phyloP scores from a whole-genome alignment of 2,113 vertebrate genomes.

The Phasianus colchicus region DNA sequence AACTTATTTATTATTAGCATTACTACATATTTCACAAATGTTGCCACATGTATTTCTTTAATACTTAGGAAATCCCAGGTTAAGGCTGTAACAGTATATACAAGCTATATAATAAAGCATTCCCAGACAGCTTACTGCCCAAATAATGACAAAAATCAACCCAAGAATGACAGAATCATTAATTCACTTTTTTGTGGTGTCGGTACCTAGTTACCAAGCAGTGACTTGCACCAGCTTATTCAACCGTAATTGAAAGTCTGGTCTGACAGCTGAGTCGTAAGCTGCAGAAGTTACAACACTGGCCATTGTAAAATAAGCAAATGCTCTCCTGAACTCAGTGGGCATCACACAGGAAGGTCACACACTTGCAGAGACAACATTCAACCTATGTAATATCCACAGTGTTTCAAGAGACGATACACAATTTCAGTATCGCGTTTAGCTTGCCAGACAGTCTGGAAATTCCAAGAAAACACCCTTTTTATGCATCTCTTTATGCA shows the following conservation, averaged over 20 bases:
- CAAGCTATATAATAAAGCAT: background rate
- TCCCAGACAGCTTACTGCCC: background rate
- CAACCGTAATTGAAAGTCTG: background rate
- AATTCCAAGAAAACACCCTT: background rate
- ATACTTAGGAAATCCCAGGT: background rate
- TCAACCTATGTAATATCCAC: background rate
- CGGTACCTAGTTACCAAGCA: background rate
- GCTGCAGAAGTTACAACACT: background rate
- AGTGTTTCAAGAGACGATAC: background rate
- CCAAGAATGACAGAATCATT: background rate
- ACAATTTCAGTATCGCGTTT: background rate
- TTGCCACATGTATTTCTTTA: slow-evolving; percentile 4
- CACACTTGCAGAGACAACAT: background rate
- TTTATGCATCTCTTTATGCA: background rate
- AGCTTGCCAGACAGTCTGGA: background rate
- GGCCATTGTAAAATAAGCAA: background rate
- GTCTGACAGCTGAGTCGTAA: background rate
- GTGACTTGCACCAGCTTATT: background rate
- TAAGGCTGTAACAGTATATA: background rate
- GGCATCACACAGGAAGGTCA: background rate
- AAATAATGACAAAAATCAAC: slow-evolving; percentile 1
- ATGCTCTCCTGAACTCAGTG: background rate
- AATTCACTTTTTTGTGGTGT: background rate
- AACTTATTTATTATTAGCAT: background rate
- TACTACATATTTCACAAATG: background rate